phyloP scores from a whole-genome alignment of 2,888 invertebrate genomes.

The Colostygia pectinataria region DNA sequence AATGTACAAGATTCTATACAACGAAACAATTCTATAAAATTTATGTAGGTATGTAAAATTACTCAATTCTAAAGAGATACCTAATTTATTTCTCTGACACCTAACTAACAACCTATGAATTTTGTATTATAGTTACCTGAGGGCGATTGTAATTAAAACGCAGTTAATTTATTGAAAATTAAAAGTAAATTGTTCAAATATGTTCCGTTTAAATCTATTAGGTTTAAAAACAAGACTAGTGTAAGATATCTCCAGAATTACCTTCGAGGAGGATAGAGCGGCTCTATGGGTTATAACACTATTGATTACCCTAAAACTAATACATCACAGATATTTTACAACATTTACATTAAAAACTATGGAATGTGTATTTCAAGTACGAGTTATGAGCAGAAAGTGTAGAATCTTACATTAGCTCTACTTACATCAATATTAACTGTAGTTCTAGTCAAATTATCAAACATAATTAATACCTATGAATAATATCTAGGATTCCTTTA shows the following conservation, averaged over 20 bases:
- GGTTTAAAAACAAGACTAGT: background rate
- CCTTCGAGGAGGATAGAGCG: background rate
- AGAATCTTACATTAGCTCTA: conserved; percentile 2
- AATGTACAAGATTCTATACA: background rate
- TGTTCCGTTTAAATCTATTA: too few species aligned
- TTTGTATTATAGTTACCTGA: too few species aligned
- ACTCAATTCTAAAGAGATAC: too few species aligned
- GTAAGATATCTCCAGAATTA: background rate
- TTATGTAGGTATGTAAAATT: too few species aligned
- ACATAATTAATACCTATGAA: background rate
- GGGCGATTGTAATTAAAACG: too few species aligned
- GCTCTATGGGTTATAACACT: background rate
- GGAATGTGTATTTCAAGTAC: conserved; percentile 29
- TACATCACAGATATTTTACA: conserved; percentile 65
- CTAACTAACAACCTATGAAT: too few species aligned
- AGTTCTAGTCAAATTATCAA: conserved; percentile 13
- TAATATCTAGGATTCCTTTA: background rate
- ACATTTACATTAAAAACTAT: conserved; percentile 31
- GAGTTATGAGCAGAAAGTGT: conserved; percentile 15
- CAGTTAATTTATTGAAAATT: too few species aligned
- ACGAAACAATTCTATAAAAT: too few species aligned
- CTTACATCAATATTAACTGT: background rate
- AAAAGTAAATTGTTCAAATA: too few species aligned
- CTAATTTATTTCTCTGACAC: too few species aligned
- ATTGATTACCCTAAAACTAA: conserved; percentile 28